A percentile compares a stretch with the other conserved stretches of the same genome.
Evolutionary conservation across 2,113 vertebrate species (phyloP).

Genomic region (Vulpes ferrilata): DNA sequence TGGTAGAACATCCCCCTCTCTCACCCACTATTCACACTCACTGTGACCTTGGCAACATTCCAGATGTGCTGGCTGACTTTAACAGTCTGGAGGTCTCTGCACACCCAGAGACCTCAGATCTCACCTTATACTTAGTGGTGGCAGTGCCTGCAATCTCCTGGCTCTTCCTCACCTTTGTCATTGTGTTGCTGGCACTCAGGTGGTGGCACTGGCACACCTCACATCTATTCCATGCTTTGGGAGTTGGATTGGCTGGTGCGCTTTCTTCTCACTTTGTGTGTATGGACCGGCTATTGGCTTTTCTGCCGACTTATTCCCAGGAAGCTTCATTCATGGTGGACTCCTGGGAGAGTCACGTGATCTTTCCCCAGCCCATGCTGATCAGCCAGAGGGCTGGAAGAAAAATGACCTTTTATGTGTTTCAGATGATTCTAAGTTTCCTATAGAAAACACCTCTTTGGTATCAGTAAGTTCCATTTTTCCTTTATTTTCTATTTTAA

Average conservation of each 20-base stretch:
- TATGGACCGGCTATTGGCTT: constrained; percentile 59
- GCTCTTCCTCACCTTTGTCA: constrained; percentile 86
- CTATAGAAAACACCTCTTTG: constrained; percentile 67
- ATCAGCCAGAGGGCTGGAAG: constrained; percentile 66
- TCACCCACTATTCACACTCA: constrained; percentile 87
- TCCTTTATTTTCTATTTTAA: constrained; percentile 15
- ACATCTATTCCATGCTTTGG: neutral
- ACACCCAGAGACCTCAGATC: neutral
- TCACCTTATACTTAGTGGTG: constrained; percentile 79
- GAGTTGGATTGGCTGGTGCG: neutral
- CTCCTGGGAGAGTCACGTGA: constrained; percentile 67
- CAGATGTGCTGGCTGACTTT: constrained; percentile 75
- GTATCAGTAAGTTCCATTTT: constrained; percentile 72
- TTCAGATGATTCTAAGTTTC: constrained; percentile 59
- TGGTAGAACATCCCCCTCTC: constrained; percentile 88
- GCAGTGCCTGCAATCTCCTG: constrained; percentile 86
- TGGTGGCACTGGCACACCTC: constrained; percentile 27
- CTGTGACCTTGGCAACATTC: constrained; percentile 85
- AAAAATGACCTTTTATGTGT: constrained; percentile 58
- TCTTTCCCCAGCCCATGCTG: constrained; percentile 68
- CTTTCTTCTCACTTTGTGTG: constrained; percentile 46
- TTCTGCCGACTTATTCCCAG: constrained; percentile 74
- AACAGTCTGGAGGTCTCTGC: neutral
- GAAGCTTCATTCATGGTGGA: constrained; percentile 74
- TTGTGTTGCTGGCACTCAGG: constrained; percentile 34